Evolutionary conservation across 2,888 invertebrate species (phyloP).

Genomic region (Itoplectis maculator): DNA sequence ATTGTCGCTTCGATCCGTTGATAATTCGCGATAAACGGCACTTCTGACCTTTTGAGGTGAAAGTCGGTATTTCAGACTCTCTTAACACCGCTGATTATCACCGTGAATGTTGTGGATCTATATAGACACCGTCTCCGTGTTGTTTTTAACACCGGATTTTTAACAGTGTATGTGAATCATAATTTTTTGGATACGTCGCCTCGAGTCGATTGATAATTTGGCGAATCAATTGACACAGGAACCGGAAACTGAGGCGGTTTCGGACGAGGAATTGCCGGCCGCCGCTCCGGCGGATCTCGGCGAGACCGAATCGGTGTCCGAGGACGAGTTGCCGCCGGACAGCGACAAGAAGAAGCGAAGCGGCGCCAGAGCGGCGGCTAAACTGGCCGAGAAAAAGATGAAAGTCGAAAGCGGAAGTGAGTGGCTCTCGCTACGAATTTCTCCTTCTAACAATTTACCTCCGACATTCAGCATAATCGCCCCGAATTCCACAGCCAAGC

Average conservation of each 20-base stretch:
- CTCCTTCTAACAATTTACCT: too few species aligned
- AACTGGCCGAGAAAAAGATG: slow-evolving; percentile 81
- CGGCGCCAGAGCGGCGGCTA: slow-evolving; percentile 84
- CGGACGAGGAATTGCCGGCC: slow-evolving; percentile 92
- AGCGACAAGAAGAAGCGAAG: slow-evolving; percentile 86
- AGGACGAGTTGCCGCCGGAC: slow-evolving; percentile 91
- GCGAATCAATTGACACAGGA: slow-evolving; percentile 84
- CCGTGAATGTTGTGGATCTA: too few species aligned
- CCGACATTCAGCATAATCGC: not conserved
- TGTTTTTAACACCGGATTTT: too few species aligned
- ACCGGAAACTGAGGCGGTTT: slow-evolving; percentile 93
- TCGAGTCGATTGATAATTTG: not conserved
- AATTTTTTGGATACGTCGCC: too few species aligned
- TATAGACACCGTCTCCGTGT: too few species aligned
- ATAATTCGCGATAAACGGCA: too few species aligned
- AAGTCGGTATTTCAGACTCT: too few species aligned
- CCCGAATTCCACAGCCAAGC: slow-evolving; percentile 76
- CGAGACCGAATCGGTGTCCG: slow-evolving; percentile 94
- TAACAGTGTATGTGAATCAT: too few species aligned
- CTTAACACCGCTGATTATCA: too few species aligned
- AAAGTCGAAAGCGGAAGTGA: slow-evolving; percentile 84
- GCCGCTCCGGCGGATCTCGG: slow-evolving; percentile 91
- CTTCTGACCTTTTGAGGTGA: too few species aligned
- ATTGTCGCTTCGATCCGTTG: too few species aligned
- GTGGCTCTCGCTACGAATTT: slow-evolving; percentile 44